These are phyloP conservation scores for Grus americana DNA, from an alignment of 2,113 vertebrate genomes.

Conservation along the genomic window DNA sequence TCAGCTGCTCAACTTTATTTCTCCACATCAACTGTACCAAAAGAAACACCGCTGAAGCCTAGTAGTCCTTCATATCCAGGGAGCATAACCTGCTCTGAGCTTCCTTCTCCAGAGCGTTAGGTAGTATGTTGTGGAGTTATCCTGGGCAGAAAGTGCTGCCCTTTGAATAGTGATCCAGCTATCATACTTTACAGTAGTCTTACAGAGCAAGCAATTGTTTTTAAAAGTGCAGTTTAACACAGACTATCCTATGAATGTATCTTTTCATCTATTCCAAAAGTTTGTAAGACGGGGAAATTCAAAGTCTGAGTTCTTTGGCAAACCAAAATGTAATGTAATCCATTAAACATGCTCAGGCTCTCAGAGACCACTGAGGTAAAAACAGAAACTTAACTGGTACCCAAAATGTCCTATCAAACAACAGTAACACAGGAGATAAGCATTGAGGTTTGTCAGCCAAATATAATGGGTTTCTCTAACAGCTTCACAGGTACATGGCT, in stretches of 20 bases:
- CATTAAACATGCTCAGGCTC: not conserved
- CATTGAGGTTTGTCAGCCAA: not conserved
- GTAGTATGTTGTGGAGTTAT: not conserved
- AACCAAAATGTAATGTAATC: not conserved
- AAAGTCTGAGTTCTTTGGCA: not conserved
- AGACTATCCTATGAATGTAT: not conserved
- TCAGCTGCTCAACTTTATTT: not conserved
- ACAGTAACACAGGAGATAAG: not conserved
- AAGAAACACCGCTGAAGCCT: not conserved
- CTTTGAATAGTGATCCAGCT: not conserved
- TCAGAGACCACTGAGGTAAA: not conserved
- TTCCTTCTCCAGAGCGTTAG: not conserved
- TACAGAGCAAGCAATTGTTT: not conserved
- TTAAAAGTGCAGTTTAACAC: not conserved
- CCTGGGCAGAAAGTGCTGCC: not conserved
- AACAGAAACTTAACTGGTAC: not conserved
- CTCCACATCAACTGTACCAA: not conserved
- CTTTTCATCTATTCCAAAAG: not conserved
- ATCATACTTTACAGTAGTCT: not conserved
- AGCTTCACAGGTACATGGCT: not conserved
- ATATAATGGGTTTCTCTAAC: not conserved
- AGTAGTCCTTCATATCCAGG: not conserved
- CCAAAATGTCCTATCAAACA: not conserved
- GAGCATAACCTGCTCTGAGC: not conserved
- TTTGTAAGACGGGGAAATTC: not conserved